phyloP scores from a whole-genome alignment of 2,888 invertebrate species.

The Margaritifera margaritifera region DNA sequence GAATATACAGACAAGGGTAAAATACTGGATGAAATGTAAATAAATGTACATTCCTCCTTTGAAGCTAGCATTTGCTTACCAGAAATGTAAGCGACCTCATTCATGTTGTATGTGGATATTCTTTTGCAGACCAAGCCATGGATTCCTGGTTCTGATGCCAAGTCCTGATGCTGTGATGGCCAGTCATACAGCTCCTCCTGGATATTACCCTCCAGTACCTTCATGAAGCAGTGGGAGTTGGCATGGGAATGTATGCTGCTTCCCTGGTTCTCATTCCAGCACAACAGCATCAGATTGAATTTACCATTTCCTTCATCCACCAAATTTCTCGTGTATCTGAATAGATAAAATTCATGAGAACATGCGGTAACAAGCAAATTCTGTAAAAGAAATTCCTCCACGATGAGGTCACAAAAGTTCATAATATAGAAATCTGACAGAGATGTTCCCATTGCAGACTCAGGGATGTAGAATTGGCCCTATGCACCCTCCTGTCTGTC shows the following conservation, averaged over 20 bases:
- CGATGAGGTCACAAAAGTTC: not conserved
- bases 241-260: constrained; percentile 98
- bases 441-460: not conserved
- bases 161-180: constrained; percentile 77
- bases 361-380: not conserved
- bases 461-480: not conserved
- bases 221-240: constrained; percentile 98
- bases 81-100: constrained; percentile 95
- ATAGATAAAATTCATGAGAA: constrained; percentile 2
- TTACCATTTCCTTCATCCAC: constrained; percentile 97
- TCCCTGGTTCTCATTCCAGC: constrained; percentile 97
- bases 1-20: too few species aligned
- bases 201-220: constrained; percentile 78
- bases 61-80: constrained; percentile 77
- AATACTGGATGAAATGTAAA: too few species aligned
- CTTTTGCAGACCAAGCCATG: constrained; percentile 79
- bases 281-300: constrained; percentile 97
- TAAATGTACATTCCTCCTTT: too few species aligned
- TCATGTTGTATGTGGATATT: constrained; percentile 79
- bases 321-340: constrained; percentile 94
- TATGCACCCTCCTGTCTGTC: not conserved
- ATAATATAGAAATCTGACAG: not conserved
- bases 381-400: not conserved
- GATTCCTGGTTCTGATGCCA: constrained; percentile 55
- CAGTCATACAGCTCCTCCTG: constrained; percentile 89